These are phyloP conservation scores for Lepidochrysops patricia DNA, from an alignment of 2,888 invertebrate species.

Conservation along the genomic window DNA sequence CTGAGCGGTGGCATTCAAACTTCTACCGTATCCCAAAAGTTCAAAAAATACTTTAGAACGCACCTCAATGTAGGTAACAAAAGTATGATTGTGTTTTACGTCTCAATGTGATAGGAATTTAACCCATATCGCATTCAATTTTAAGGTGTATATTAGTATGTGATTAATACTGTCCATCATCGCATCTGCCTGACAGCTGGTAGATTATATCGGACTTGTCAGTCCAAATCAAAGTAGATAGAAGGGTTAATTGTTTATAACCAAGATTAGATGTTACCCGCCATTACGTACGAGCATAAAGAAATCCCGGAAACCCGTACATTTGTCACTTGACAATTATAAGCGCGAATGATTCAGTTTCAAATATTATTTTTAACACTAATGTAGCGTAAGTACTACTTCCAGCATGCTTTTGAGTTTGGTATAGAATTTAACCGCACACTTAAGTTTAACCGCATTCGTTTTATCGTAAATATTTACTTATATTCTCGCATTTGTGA, in stretches of 20 bases:
- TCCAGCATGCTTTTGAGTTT: too few species aligned
- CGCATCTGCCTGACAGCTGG: constrained; percentile 68
- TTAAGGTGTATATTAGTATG: constrained; percentile 20
- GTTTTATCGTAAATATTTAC: too few species aligned
- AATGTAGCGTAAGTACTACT: too few species aligned
- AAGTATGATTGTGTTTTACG: constrained; percentile 12
- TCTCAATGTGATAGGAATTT: background rate
- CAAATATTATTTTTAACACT: too few species aligned
- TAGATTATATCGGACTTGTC: constrained; percentile 63
- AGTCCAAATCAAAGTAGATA: constrained; percentile 44
- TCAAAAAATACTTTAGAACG: constrained; percentile 22
- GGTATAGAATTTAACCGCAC: too few species aligned
- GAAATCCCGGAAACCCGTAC: too few species aligned
- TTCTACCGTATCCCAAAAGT: constrained; percentile 18
- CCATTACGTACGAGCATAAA: too few species aligned
- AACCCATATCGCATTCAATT: background rate
- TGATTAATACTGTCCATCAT: constrained; percentile 27
- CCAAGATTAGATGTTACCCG: background rate
- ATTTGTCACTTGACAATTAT: too few species aligned
- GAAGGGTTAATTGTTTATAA: constrained; percentile 47
- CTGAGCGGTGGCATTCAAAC: constrained; percentile 18
- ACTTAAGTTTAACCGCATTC: too few species aligned
- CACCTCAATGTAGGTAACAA: constrained; percentile 15
- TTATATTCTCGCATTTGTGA: too few species aligned
- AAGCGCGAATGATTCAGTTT: too few species aligned